Base-by-base conservation (phyloP, 2,888 invertebrate species). In the Yponomeuta malinellus region DNA sequence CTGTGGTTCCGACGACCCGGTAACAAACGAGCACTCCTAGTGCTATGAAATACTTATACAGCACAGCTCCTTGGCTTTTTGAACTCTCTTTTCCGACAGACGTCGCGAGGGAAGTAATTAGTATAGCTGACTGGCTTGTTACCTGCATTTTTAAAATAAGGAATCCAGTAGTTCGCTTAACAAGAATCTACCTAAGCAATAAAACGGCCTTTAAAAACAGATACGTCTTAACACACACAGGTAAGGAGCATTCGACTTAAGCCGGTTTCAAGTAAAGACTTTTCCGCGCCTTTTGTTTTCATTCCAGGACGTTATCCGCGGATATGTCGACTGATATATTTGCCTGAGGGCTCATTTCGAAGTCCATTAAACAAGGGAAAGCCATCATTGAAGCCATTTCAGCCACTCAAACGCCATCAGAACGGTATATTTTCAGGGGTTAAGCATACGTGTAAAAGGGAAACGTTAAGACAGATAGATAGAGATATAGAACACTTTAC, bases 361-460 rank as follows among this genome's bases (percentile, higher is more conserved):
- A 79, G 75, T 73, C 82, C 81, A 83, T 85, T 83, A 84, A 79
- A 76, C 76, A 79, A 72, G 78, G 78, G 74, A 80, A 77, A 77
- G 79, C 79, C 77, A 79, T 83, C 81, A 81, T 80, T 81, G 80
- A 78, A 78, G 77, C 82, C 79, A 80, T 83, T 83, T 78, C 76
- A 73, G 73, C 74, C 76, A 75, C 78, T 78, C 75, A 78, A 59
- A 78, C 78, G 77, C 72, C 76, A 75, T 78, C 78, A 80, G 76
- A 82, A 81, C 79, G 74, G 76, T 73, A 73, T 77, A 76, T 79
- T 80, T 78, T 75, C 73, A 74, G 75, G 74, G 78, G 12, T 66
- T 15, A 66, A 37, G 66, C 66, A 66, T 66, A 66, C 66, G 64
- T 63, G 64, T 64, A 31, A 59, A 59, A 59, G 52, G 52, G 52